phyloP scores from a whole-genome alignment of 2,888 invertebrate genomes.

The Watsonalla cultraria region DNA sequence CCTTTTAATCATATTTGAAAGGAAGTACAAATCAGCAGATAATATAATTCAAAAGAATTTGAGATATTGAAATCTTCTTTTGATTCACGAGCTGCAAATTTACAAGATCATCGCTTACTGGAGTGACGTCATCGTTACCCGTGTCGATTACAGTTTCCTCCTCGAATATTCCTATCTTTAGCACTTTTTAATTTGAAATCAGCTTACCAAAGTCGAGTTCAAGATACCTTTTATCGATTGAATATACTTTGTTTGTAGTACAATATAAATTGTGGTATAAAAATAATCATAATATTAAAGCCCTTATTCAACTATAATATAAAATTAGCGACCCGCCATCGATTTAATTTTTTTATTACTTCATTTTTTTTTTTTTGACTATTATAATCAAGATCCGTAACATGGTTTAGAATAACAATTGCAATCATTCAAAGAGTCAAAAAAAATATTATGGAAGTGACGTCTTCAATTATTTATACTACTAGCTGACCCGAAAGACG shows the following conservation, averaged over 20 bases:
- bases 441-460: too few species aligned
- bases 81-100: constrained; percentile 4
- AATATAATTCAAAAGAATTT: constrained; percentile 17
- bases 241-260: not conserved
- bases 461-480: too few species aligned
- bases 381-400: too few species aligned
- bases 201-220: constrained; percentile 15
- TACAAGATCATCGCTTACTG: constrained; percentile 26
- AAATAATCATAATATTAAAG: too few species aligned
- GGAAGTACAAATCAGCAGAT: constrained; percentile 1
- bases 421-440: too few species aligned
- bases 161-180: constrained; percentile 28
- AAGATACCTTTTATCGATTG: not conserved
- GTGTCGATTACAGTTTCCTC: constrained; percentile 27
- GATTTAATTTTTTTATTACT: too few species aligned
- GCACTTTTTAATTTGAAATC: constrained; percentile 22
- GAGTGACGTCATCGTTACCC: constrained; percentile 29
- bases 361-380: too few species aligned
- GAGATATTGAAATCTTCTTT: constrained; percentile 2
- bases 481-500: too few species aligned
- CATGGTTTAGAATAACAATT: too few species aligned
- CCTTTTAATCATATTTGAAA: not conserved
- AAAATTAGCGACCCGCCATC: too few species aligned
- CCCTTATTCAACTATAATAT: too few species aligned
- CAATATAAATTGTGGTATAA: too few species aligned